Evolutionary conservation across 2,888 invertebrate species (phyloP), one percentile per base, ranked within the genome.

Genomic region (Bimastos eiseni): DNA sequence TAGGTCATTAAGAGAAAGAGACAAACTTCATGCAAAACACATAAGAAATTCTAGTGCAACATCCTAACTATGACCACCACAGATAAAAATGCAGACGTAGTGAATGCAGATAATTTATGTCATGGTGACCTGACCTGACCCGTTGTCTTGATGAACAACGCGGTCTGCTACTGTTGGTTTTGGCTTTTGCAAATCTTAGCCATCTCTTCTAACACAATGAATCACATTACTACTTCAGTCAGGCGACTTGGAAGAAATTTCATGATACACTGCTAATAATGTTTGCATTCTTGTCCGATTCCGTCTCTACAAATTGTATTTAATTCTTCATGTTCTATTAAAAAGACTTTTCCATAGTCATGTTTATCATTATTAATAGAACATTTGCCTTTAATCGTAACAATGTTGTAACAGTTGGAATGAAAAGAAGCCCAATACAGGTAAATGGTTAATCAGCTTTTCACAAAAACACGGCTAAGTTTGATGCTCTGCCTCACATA

Each of bases 11-110:
- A 34, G 37, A 86, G 86, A 86, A 86, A 86, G 86, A 86, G 86
- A 34, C 15, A 36, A 86, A 86, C 34, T 70, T 70, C 70, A 70
- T 70, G 70, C 70, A 70, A 70, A 70, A 70, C 70, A 70, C 70
- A n/a, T 70, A 70, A n/a, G 70, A 70, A 70, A 70, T n/a, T 70
- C 70, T 30, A 70, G 70, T 70, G 70, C 70, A 70, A 70, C 70
- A 70, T 70, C n/a, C 70, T 70, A 70, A 70, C 70, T 70, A n/a
- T 70, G 13, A 70, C 70, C 70, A n/a, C 70, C 70, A 70, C 70
- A n/a, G n/a, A 70, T 70, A 70, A 70, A 49, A 70, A 70, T n/a
- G 70, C 70, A 11, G n/a, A n/a, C 70, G n/a, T 17, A 24, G 70
- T 30, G n/a, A 70, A 70, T 70, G n/a, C 70, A 70, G 70, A 70